phyloP scores from a whole-genome alignment of 2,888 invertebrate genomes.

The Leptinotarsa haldemani region DNA sequence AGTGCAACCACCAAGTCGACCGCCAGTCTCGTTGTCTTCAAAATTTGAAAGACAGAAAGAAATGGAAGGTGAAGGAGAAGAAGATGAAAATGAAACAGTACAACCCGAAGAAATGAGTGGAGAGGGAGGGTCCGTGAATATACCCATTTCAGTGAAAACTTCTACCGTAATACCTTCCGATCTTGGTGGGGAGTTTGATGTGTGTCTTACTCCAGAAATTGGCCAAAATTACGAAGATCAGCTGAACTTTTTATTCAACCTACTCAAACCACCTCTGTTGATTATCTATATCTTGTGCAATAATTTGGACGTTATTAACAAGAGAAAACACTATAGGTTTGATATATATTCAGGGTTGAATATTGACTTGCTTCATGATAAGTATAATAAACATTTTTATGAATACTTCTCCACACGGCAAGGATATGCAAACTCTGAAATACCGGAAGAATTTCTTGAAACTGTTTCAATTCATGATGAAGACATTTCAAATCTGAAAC shows the following conservation, averaged over 20 bases:
- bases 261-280: conserved; percentile 61
- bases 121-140: conserved; percentile 14
- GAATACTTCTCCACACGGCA: conserved; percentile 61
- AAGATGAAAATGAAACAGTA: conserved; percentile 52
- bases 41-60: conserved; percentile 40
- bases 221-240: conserved; percentile 58
- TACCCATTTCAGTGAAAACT: not conserved
- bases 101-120: conserved; percentile 50
- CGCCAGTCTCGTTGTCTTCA: conserved; percentile 47
- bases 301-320: conserved; percentile 68
- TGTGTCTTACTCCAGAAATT: conserved; percentile 52
- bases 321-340: conserved; percentile 58
- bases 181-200: conserved; percentile 46
- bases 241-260: conserved; percentile 58
- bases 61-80: conserved; percentile 41
- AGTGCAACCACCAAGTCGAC: conserved; percentile 44
- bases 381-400: conserved; percentile 61
- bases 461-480: conserved; percentile 39
- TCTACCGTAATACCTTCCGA: conserved; percentile 44
- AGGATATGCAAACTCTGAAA: conserved; percentile 46
- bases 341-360: conserved; percentile 57
- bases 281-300: conserved; percentile 71
- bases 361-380: conserved; percentile 54
- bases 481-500: conserved; percentile 60
- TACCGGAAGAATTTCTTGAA: conserved; percentile 57